Base-by-base conservation (phyloP, 2,888 invertebrate genomes). In the Gerosis bhagava region DNA sequence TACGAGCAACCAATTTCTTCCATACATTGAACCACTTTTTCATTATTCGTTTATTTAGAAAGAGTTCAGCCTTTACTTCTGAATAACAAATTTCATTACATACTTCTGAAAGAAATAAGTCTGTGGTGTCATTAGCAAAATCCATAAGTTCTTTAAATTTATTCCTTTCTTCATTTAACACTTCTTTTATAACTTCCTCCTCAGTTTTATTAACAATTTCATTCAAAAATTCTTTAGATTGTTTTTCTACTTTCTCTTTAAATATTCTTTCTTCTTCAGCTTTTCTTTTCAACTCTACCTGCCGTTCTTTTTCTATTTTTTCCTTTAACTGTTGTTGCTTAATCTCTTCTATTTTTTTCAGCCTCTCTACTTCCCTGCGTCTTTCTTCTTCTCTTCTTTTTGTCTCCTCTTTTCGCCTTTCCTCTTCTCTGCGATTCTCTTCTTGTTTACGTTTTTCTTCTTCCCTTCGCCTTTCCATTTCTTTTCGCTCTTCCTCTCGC, bases 21-120 rank as follows among this genome's bases (percentile, higher is more conserved):
- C 89, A 90, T 28, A 78, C 56, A 53, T 59, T 25, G 56, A 77
- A 83, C 78, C 77, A 89, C 65, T 82, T 87, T 39, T 60, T 77
- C 72, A 73, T 78, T 42, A 82, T 56, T 57, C 69, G 81, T 31
- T 69, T 63, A 2, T 72, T 78, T 56, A 71, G 67, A 56, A 75
- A 75, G 53, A 66, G 59, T 60, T 83, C 87, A 2, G 81, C 82
- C 59, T 73, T 78, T 54, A 86, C 65, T 74, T 86, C 88, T 13
- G 65, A 61, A 17, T 58, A 39, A 49, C 77, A 75, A 15, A 84
- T 75, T 59, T 86, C 82, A 46, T 63, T 62, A 49, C 73, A 69
- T 13, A 87, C 43, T 50, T 83, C 78, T 3, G 47, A 45, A 15
- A 77, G 53, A 25, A 87, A 63, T 53, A 81, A 76, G 24, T 81